Evolutionary conservation across 1,140 invertebrate species (phyloP), one percentile per base, ranked within the genome.

Genomic region (Theocolax elegans): DNA sequence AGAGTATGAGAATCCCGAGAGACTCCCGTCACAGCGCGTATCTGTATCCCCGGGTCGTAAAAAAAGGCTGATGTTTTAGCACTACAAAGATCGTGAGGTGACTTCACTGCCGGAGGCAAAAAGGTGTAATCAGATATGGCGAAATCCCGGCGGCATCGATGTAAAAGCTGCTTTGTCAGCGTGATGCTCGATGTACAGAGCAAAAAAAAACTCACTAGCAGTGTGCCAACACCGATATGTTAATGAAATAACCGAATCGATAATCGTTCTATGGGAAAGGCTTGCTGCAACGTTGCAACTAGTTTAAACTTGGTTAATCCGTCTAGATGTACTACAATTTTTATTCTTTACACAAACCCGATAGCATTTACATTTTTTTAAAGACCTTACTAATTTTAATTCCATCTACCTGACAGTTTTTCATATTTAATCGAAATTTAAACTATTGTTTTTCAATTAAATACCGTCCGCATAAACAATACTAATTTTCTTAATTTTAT

Each of bases 61-160:
- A 66, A 54, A 9, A 54, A 54, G 44, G 21, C 35, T 17, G 29
- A 49, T 54, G 38, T 66, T 64, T 66, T 44, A 66, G 25, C n/a
- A 29, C 35, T 48, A 35, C 48, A 48, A 40, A 21, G 40, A 29
- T 17, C 21, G 25, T n/a, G 19, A 31, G 15, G 40, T 27, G 7
- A 6, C 15, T 17, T 7, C 1, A 7, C 0, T 12, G 27, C 29
- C 23, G 15, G 21, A 8, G 27, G 27, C 7, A 53, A 44, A 59
- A 44, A 27, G n/a, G 12, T 2, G 35, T 51, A 40, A 64, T 64
- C 48, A 40, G 21, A 64, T 64, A 53, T 19, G 17, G 17, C n/a
- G 46, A 2, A 29, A 9, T 17, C 13, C 27, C 25, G 10, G 44
- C 12, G 25, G 3, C n/a, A 23, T 60, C 19, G 21, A 44, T 21